These are phyloP conservation scores for Prorops nasuta DNA, from an alignment of 1,140 invertebrate genomes.

Conservation along the genomic window DNA sequence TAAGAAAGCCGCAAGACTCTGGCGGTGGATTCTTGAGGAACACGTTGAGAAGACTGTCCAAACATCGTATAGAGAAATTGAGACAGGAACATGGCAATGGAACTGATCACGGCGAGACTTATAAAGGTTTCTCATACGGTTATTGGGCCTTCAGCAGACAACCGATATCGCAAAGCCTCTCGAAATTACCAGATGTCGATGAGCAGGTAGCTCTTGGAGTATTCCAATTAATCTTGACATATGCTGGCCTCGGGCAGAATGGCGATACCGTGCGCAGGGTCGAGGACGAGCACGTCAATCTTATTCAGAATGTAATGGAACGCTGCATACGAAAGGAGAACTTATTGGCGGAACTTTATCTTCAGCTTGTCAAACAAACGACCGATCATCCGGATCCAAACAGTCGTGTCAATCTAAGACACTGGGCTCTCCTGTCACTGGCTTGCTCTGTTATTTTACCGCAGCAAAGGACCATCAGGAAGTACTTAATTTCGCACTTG, in stretches of 20 bases:
- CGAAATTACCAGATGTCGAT: slow-evolving; percentile 80
- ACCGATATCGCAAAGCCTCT: slow-evolving; percentile 77
- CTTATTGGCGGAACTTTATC: slow-evolving; percentile 85
- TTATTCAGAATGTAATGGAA: slow-evolving; percentile 87
- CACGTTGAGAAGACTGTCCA: slow-evolving; percentile 83
- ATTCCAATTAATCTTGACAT: slow-evolving; percentile 74
- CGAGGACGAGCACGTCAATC: slow-evolving; percentile 84
- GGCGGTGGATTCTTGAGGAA: slow-evolving; percentile 81
- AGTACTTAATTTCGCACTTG: slow-evolving; percentile 88
- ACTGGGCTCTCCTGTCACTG: slow-evolving; percentile 90
- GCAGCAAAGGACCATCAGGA: slow-evolving; percentile 76
- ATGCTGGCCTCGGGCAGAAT: slow-evolving; percentile 80
- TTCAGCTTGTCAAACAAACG: slow-evolving; percentile 92
- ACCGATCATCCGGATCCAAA: slow-evolving; percentile 91
- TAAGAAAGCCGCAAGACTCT: slow-evolving; percentile 78
- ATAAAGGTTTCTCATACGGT: slow-evolving; percentile 80
- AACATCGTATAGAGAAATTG: slow-evolving; percentile 82
- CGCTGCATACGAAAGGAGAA: slow-evolving; percentile 86
- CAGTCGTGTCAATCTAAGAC: slow-evolving; percentile 80
- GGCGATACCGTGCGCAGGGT: slow-evolving; percentile 59
- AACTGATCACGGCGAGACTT: slow-evolving; percentile 73
- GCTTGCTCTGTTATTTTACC: slow-evolving; percentile 87
- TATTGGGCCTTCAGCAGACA: slow-evolving; percentile 90
- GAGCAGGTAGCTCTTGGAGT: slow-evolving; percentile 82
- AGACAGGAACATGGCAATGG: slow-evolving; percentile 73